These are phyloP conservation scores for Heliconius congener DNA, from an alignment of 1,140 invertebrate species.

Conservation along the genomic window DNA sequence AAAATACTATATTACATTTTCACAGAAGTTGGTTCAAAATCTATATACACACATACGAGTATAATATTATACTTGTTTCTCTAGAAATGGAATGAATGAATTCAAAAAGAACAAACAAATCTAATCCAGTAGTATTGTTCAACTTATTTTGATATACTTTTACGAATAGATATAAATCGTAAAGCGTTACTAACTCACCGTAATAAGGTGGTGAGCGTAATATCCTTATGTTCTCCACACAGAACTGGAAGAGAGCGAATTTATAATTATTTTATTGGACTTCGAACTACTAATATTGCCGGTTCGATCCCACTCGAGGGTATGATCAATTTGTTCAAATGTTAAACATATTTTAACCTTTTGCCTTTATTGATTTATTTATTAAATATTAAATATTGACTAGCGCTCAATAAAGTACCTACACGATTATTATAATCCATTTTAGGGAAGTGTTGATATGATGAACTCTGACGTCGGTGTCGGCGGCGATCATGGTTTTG, in stretches of 20 bases:
- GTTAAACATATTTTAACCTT: too few relatives aligned
- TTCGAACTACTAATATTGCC: too few relatives aligned
- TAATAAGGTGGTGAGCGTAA: slow-evolving; percentile 38
- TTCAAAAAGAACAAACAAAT: slow-evolving; percentile 29
- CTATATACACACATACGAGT: background rate
- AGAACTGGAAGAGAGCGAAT: background rate
- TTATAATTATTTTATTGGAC: background rate
- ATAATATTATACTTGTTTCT: background rate
- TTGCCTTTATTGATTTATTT: too few relatives aligned
- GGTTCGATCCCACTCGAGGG: too few relatives aligned
- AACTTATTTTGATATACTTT: slow-evolving; percentile 27
- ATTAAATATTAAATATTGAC: too few relatives aligned
- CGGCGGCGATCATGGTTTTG: too few relatives aligned
- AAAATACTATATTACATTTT: too few relatives aligned
- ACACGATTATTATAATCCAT: too few relatives aligned
- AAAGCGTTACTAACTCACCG: slow-evolving; percentile 36
- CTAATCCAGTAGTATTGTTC: slow-evolving; percentile 12
- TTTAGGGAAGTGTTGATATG: too few relatives aligned
- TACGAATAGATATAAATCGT: slow-evolving; percentile 43
- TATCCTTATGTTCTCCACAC: background rate
- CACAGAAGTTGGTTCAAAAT: background rate
- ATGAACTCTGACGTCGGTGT: too few relatives aligned
- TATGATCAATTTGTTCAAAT: too few relatives aligned
- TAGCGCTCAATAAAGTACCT: too few relatives aligned
- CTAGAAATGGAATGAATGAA: background rate